These are phyloP conservation scores for Alitta virens DNA, from an alignment of 2,888 invertebrate genomes.

Conservation along the genomic window DNA sequence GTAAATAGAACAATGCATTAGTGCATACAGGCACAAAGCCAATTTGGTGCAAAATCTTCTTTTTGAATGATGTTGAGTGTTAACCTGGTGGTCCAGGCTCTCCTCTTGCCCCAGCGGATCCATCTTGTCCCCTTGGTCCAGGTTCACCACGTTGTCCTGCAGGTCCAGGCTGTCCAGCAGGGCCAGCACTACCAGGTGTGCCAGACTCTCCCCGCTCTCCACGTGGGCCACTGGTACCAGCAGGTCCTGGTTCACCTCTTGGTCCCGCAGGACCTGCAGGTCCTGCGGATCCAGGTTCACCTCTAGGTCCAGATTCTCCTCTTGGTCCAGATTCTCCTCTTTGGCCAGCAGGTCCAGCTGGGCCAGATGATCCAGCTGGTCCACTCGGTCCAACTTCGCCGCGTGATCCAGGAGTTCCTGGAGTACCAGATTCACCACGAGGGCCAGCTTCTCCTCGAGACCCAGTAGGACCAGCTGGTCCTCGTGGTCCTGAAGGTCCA, in stretches of 20 bases:
- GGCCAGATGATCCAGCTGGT: slow-evolving; percentile 18
- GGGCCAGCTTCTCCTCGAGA: slow-evolving; percentile 12
- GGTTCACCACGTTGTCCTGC: slow-evolving; percentile 9
- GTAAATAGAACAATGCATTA: too few relatives aligned
- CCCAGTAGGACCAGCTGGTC: slow-evolving; percentile 12
- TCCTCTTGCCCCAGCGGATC: slow-evolving; percentile 31
- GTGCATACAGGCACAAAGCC: too few relatives aligned
- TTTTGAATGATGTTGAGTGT: too few relatives aligned
- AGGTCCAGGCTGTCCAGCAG: slow-evolving; percentile 22
- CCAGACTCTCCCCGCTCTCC: slow-evolving; percentile 62
- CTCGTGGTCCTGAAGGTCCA: slow-evolving; percentile 16
- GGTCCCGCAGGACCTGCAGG: slow-evolving; percentile 22
- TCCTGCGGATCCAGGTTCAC: slow-evolving; percentile 24
- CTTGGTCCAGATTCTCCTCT: slow-evolving; percentile 21
- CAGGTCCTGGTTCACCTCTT: slow-evolving; percentile 32
- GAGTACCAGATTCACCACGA: slow-evolving; percentile 5
- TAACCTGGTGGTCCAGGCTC: slow-evolving; percentile 9
- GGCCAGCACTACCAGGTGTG: slow-evolving; percentile 58
- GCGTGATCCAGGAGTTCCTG: slow-evolving; percentile 15
- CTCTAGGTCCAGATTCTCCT: slow-evolving; percentile 13
- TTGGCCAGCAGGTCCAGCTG: slow-evolving; percentile 14
- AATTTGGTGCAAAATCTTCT: too few relatives aligned
- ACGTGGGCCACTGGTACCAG: slow-evolving; percentile 30
- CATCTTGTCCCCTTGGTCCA: slow-evolving; percentile 23
- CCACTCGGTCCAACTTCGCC: slow-evolving; percentile 22